phyloP scores from a whole-genome alignment of 2,888 invertebrate genomes.

The Brassicogethes aeneus region DNA sequence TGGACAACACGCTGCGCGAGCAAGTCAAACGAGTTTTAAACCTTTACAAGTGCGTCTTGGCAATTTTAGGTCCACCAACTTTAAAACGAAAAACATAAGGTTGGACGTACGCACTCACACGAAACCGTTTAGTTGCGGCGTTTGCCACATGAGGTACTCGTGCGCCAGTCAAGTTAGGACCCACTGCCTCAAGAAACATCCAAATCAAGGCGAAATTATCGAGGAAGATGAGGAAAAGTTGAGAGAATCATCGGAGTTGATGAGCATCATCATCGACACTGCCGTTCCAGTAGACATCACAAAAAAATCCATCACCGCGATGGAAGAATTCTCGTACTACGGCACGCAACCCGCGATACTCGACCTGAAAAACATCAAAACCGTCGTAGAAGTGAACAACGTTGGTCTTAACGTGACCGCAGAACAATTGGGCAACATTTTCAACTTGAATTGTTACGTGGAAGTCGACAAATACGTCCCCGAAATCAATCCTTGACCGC shows the following conservation, averaged over 20 bases:
- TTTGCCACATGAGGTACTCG: constrained; percentile 34
- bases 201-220: constrained; percentile 13
- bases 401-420: no score
- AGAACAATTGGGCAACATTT: no score
- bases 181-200: constrained; percentile 33
- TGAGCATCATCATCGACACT: no score
- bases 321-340: no score
- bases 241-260: constrained; percentile 6
- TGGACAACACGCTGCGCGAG: constrained; percentile 22
- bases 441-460: no score
- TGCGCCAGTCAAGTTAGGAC: constrained; percentile 25
- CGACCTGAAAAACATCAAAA: no score
- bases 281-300: neutral
- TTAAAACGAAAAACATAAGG: constrained; percentile 28
- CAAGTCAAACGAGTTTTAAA: constrained; percentile 13
- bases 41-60: constrained; percentile 38
- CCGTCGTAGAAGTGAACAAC: no score
- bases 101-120: constrained; percentile 39
- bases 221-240: constrained; percentile 10
- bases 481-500: no score
- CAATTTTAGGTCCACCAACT: constrained; percentile 27
- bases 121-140: no score
- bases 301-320: no score
- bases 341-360: no score
- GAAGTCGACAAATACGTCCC: no score